Conservation (phyloP, 53 echinoderm and acorn worm genomes). For the Paelopatides confundens region DNA sequence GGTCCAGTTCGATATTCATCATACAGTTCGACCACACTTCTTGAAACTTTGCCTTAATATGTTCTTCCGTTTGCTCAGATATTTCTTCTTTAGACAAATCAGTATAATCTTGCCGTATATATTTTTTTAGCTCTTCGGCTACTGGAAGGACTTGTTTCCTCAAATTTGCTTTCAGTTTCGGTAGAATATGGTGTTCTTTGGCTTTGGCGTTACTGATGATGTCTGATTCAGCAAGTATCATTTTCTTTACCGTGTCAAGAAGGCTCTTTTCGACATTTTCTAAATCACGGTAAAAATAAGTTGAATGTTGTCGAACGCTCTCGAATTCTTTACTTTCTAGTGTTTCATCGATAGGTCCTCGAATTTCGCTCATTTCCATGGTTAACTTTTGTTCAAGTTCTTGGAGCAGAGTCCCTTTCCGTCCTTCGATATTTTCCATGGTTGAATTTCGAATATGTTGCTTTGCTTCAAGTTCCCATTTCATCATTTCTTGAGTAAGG, state of each 20-base stretch:
- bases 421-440: no score
- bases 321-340: not conserved
- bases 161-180: not conserved
- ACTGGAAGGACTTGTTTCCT: not conserved
- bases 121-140: not conserved
- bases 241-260: not conserved
- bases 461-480: slow-evolving; percentile 11
- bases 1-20: not conserved
- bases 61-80: not conserved
- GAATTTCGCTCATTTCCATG: not conserved
- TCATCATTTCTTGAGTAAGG: slow-evolving; percentile 16
- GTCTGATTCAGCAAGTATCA: not conserved
- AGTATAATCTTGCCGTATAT: not conserved
- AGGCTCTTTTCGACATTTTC: not conserved
- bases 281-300: not conserved
- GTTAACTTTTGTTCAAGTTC: not conserved
- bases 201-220: no score
- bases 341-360: not conserved
- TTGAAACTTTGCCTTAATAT: not conserved
- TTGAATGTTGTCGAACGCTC: not conserved
- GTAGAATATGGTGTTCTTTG: not conserved
- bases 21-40: not conserved
- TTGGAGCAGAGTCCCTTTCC: not conserved
- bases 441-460: no score
- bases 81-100: not conserved